Base-by-base conservation (phyloP, 1,140 invertebrate species). In the Stegodyphus dumicola region DNA sequence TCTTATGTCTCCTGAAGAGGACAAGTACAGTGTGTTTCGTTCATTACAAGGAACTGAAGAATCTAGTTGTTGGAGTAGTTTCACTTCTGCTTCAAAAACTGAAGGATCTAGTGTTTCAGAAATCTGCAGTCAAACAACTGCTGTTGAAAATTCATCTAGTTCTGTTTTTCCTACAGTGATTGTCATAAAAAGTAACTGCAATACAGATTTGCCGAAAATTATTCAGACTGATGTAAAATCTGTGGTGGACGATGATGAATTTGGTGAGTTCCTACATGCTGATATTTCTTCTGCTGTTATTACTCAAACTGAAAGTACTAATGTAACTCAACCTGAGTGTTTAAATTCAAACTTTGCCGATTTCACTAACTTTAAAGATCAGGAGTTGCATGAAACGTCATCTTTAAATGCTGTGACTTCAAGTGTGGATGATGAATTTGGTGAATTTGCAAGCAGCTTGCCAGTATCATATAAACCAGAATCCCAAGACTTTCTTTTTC, bases 381-480 rank as follows among this genome's bases (percentile, higher is more conserved):
- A 53, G n/a, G 54, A 53, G 5, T 52, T 51, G 7, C 54, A 52
- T n/a, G 77, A n/a, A 49, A 15, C 15, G n/a, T 52, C 10, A 7
- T 65, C 51, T 76, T 87, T 77, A 87, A 84, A 56, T 81, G 86
- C 56, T 86, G 86, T 86, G 69, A 87, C 86, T 80, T 54, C 69
- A 52, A 73, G 71, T 48, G 77, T 84, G n/a, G 88, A 89, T 86
- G 93, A 93, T 86, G 93, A 93, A 86, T 93, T 93, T 90, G 92
- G 92, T 54, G 92, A 93, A 74, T 93, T 93, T 86, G 69, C 86
- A 4, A 85, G 66, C 7, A 85, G 73, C 56, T 15, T 77, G 5
- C 74, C 81, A 15, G 65, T 54, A n/a, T 51, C 73, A 18, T 53
- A 48, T 17, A 85, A 77, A 71, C 17, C 66, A 88, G 86, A 87